Base-by-base conservation (phyloP, 2,888 invertebrate species). In the Resseliella maxima region DNA sequence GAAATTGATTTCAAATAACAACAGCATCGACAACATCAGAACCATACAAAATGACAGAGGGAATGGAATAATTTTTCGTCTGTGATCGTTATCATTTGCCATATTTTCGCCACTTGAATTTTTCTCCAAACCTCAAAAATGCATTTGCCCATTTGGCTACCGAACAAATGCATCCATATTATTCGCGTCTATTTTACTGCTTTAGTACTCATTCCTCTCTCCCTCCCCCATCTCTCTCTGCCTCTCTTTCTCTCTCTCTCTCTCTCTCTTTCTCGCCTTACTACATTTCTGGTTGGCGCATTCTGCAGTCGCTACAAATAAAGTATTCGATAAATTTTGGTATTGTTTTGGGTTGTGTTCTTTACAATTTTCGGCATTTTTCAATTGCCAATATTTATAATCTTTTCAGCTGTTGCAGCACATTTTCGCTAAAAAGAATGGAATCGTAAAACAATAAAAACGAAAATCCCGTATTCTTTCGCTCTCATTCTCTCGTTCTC, bases 251-350 rank as follows among this genome's bases (percentile, higher is more conserved):
- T 6, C 6, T 59, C 59, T 59, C 59, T 50, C 3, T 12, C 0
- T 59, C 59, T 8, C 18, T 72, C 72, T 27, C 3, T 59, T n/a
- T 59, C 24, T 59, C 24, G 59, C 24, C 24, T 41, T 41, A 50
- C 21, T 18, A 5, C n/a, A 24, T 24, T 24, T 2, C 50, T 50
- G 10, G 50, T 18, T 50, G 10, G 50, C 50, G 15, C 27, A 18
- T 18, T 18, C 24, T 27, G 31, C 27, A 72, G 12, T 31, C 72
- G 72, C 31, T 72, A 15, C 72, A 72, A 72, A 12, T 15, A 72
- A 72, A 72, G 72, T 35, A 72, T 72, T 72, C 72, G 72, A 72
- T 72, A 72, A 72, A 72, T 72, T 72, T 72, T 31, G 72, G 72
- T 31, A 72, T 72, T 72, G 72, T 72, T 72, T 72, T 72, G 15